Evolutionary conservation across 2,888 invertebrate species (phyloP).

Genomic region (Malacosoma neustria): DNA sequence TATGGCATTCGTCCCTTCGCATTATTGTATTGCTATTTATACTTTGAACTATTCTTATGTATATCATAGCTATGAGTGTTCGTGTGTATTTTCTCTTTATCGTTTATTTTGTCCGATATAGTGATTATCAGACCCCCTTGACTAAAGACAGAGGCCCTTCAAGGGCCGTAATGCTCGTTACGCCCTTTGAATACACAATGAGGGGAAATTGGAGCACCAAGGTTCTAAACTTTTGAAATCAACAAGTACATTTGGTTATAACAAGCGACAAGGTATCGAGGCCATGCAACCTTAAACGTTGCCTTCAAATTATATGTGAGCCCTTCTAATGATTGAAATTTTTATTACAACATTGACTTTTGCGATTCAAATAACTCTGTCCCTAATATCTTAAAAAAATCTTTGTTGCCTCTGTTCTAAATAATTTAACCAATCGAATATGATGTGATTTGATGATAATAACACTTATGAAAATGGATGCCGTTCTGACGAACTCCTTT

Average conservation of each 20-base stretch:
- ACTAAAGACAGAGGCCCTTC: constrained; percentile 44
- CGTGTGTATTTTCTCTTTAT: no score
- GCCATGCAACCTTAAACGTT: constrained; percentile 58
- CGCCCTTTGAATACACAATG: constrained; percentile 68
- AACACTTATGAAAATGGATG: no score
- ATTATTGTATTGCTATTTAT: no score
- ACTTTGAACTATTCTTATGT: no score
- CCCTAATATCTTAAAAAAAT: constrained; percentile 31
- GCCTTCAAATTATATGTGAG: constrained; percentile 57
- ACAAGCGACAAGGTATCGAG: constrained; percentile 51
- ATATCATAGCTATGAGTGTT: no score
- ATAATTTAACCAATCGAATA: constrained; percentile 2
- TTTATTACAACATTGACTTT: constrained; percentile 61
- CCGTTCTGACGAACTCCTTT: no score
- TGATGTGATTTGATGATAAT: no score
- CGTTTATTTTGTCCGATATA: constrained; percentile 17
- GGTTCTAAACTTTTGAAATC: constrained; percentile 67
- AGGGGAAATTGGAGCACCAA: constrained; percentile 70
- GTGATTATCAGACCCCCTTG: constrained; percentile 24
- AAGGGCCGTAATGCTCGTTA: constrained; percentile 60
- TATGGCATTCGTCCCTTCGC: no score
- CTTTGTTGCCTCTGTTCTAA: neutral
- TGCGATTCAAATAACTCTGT: constrained; percentile 44
- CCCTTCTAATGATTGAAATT: constrained; percentile 63
- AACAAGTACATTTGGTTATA: constrained; percentile 43